A percentile compares a stretch with the other conserved stretches of the same genome.
phyloP scores from a whole-genome alignment of 2,113 vertebrate genomes.

The Turnix velox region DNA sequence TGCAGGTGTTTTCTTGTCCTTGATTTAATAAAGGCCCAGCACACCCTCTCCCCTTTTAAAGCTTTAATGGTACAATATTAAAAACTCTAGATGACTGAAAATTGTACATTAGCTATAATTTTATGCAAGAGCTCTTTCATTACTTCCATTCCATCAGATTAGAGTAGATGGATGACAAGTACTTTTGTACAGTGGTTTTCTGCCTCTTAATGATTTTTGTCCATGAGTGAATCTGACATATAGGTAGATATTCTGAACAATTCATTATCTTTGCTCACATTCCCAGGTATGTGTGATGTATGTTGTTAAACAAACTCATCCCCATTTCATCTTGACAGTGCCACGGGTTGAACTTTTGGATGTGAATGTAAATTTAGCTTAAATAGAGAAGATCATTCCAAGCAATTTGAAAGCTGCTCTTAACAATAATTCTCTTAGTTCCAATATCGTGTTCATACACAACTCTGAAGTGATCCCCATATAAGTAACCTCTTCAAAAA shows the following conservation, averaged over 20 bases:
- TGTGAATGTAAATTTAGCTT: constrained; percentile 4
- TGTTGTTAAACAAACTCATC: constrained; percentile 54
- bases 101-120: constrained; percentile 59
- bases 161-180: constrained; percentile 61
- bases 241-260: constrained; percentile 34
- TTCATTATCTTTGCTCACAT: constrained; percentile 55
- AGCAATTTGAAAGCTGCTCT: not conserved
- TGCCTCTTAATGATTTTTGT: constrained; percentile 41
- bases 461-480: not conserved
- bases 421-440: not conserved
- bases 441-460: not conserved
- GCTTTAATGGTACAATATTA: constrained; percentile 48
- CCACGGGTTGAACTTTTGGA: constrained; percentile 12
- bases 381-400: not conserved
- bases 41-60: not conserved
- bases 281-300: not conserved
- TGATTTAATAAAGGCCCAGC: constrained; percentile 37
- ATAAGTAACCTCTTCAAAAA: not conserved
- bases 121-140: constrained; percentile 60
- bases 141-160: constrained; percentile 53
- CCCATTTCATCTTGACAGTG: constrained; percentile 7
- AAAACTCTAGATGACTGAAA: constrained; percentile 45
- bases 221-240: constrained; percentile 32
- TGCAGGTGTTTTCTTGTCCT: constrained; percentile 56
- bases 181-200: constrained; percentile 56